Percentiles rank a stretch among this genome's conserved stretches.
Evolutionary conservation across 1,140 invertebrate genomes (phyloP).

Genomic region (Drosophila ogumai): DNA sequence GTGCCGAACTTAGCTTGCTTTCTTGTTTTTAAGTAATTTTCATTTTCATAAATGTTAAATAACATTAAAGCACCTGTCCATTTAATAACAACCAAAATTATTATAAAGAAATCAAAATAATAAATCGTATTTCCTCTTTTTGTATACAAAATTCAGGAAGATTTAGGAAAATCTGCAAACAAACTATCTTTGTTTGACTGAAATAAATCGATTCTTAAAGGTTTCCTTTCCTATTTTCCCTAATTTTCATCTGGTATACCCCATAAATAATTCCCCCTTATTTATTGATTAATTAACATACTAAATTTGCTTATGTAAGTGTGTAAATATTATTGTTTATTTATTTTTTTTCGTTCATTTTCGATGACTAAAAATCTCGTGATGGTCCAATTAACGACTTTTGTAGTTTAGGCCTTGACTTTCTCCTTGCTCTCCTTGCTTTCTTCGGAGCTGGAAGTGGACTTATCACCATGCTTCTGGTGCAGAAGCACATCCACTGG

Average conservation of each 20-base stretch:
- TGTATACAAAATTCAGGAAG: no score
- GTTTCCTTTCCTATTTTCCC: no score
- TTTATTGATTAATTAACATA: conserved; percentile 20
- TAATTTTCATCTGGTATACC: not conserved
- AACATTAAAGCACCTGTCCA: no score
- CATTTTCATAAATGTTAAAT: no score
- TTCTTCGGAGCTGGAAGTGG: conserved; percentile 43
- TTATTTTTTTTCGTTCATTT: conserved; percentile 25
- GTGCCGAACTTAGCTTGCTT: no score
- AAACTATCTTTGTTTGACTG: no score
- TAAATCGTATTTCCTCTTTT: no score
- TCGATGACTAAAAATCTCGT: conserved; percentile 35
- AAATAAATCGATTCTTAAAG: no score
- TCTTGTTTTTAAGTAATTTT: no score
- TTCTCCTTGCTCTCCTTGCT: conserved; percentile 53
- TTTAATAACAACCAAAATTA: no score
- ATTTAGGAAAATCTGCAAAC: no score
- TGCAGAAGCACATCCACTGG: conserved; percentile 61
- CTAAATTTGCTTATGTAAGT: conserved; percentile 13
- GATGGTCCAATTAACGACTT: conserved; percentile 33
- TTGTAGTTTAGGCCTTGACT: conserved; percentile 1
- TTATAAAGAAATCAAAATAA: no score
- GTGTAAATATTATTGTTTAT: conserved; percentile 46
- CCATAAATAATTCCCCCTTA: not conserved
- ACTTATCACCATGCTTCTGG: conserved; percentile 22